phyloP scores from a whole-genome alignment of 1,140 invertebrate species.

The Drosophila erecta region DNA sequence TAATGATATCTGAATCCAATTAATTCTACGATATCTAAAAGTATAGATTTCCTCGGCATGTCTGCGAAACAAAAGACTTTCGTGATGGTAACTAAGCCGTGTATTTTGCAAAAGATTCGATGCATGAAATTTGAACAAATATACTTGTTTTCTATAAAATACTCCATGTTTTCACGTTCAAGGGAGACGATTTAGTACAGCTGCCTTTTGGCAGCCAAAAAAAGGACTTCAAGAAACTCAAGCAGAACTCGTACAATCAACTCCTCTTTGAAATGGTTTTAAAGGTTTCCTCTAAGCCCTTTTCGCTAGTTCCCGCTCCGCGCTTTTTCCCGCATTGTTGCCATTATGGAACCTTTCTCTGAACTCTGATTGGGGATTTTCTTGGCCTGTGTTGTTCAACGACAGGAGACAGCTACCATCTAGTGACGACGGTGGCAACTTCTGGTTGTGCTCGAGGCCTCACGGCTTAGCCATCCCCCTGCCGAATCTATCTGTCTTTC shows the following conservation, averaged over 20 bases:
- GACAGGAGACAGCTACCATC: conserved; percentile 15
- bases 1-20: conserved; percentile 42
- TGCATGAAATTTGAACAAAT: too few relatives aligned
- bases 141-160: too few relatives aligned
- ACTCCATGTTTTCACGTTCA: too few relatives aligned
- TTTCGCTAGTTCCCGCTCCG: neutral
- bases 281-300: neutral
- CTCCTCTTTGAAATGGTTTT: neutral
- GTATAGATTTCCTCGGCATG: neutral
- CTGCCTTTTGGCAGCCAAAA: too few relatives aligned
- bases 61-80: neutral
- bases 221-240: neutral
- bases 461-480: conserved; percentile 17
- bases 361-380: conserved; percentile 19
- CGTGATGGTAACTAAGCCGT: too few relatives aligned
- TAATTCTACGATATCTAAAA: conserved; percentile 24
- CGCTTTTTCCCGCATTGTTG: neutral
- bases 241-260: neutral
- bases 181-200: too few relatives aligned
- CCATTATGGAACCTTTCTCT: conserved; percentile 8
- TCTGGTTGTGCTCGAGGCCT: conserved; percentile 11
- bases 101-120: too few relatives aligned
- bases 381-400: neutral
- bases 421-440: conserved; percentile 33
- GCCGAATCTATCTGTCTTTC: conserved; percentile 9